Percentiles rank a stretch among this genome's conserved stretches.
These are phyloP conservation scores for Maniola hyperantus DNA, from an alignment of 2,888 invertebrate species.

Conservation along the genomic window DNA sequence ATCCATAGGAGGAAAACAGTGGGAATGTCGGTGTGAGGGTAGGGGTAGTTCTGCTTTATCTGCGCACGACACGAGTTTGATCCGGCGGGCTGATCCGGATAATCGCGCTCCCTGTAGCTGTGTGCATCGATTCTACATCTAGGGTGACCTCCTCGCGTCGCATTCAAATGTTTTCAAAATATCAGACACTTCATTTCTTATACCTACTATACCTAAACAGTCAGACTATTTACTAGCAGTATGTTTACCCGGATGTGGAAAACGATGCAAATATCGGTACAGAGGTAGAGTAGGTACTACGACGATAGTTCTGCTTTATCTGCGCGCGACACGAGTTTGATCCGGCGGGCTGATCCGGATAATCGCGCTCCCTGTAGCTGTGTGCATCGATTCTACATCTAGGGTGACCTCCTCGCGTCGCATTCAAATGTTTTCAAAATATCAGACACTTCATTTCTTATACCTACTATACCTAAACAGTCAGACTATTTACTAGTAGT, in stretches of 20 bases:
- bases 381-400: slow-evolving; percentile 51
- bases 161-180: background rate
- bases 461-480: too few relatives aligned
- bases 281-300: slow-evolving; percentile 43
- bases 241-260: background rate
- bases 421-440: background rate
- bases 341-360: slow-evolving; percentile 78
- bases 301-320: slow-evolving; percentile 72
- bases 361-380: slow-evolving; percentile 55
- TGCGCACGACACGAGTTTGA: slow-evolving; percentile 76
- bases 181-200: too few relatives aligned
- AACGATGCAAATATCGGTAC: background rate
- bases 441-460: too few relatives aligned
- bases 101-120: slow-evolving; percentile 55
- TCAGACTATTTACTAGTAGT: background rate
- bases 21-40: too few relatives aligned
- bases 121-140: slow-evolving; percentile 51
- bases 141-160: slow-evolving; percentile 1
- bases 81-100: slow-evolving; percentile 78
- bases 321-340: slow-evolving; percentile 76
- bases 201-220: too few relatives aligned
- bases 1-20: background rate
- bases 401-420: slow-evolving; percentile 1
- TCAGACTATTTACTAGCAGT: background rate
- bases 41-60: slow-evolving; percentile 72